A percentile compares a stretch with the other conserved stretches of the same genome.
Conservation (phyloP, 2,797 vertebrate species). For the Coccyzus lansbergi region DNA sequence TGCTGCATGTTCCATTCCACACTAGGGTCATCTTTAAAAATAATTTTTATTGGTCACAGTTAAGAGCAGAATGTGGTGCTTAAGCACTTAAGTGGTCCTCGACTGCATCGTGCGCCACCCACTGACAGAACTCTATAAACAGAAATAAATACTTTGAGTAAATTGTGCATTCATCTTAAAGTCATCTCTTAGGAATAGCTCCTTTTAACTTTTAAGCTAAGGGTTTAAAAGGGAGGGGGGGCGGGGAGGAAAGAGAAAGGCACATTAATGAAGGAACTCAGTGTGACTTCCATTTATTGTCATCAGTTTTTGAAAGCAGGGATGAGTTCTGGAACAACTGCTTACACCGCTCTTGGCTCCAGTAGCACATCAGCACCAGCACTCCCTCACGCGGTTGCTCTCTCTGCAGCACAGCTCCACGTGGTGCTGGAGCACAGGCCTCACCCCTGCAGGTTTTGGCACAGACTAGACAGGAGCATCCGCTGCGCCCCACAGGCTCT, state of each 20-base stretch:
- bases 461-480: slow-evolving; percentile 41
- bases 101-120: background rate
- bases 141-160: slow-evolving; percentile 63
- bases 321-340: slow-evolving; percentile 44
- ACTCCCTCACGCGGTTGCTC: background rate
- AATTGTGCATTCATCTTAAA: background rate
- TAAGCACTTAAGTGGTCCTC: background rate
- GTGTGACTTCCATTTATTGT: slow-evolving; percentile 73
- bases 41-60: slow-evolving; percentile 72
- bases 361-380: background rate
- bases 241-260: slow-evolving; percentile 16
- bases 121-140: slow-evolving; percentile 7
- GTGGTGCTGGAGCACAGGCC: background rate
- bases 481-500: background rate
- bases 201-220: background rate
- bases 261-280: slow-evolving; percentile 53
- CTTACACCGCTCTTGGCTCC: background rate
- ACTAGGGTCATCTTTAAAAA: slow-evolving; percentile 55
- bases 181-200: background rate
- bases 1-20: background rate
- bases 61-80: background rate
- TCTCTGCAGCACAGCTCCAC: background rate
- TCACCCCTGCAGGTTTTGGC: slow-evolving; percentile 45
- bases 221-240: background rate
- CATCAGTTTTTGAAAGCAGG: slow-evolving; percentile 61